These are phyloP conservation scores for Pseudomyrmex gracilis DNA, from an alignment of 1,140 invertebrate genomes.

Conservation along the genomic window DNA sequence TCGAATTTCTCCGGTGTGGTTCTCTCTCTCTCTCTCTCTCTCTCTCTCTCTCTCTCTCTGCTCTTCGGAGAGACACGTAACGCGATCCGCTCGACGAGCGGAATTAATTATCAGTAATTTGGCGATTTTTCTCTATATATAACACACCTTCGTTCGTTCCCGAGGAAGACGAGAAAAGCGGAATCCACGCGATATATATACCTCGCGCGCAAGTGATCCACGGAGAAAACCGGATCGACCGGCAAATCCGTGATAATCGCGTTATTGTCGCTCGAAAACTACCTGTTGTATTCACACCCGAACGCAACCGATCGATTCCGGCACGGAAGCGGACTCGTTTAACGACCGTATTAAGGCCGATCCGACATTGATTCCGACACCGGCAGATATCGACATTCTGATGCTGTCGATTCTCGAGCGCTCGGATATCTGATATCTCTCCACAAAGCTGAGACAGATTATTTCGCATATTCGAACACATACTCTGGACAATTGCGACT, in stretches of 20 bases:
- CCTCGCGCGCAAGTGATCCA: slow-evolving; percentile 6
- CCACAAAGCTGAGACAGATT: not conserved
- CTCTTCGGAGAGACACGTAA: not conserved
- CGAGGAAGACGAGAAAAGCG: not conserved
- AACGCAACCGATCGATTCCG: slow-evolving; percentile 28
- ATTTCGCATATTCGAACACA: not conserved
- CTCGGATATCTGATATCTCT: not conserved
- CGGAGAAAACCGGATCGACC: not conserved
- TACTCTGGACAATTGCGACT: not conserved
- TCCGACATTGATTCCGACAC: not conserved
- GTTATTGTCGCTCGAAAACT: slow-evolving; percentile 61
- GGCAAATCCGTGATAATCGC: slow-evolving; percentile 48
- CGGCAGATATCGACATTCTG: not conserved
- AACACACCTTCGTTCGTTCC: not conserved
- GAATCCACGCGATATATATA: not conserved
- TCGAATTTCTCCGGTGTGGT: not conserved
- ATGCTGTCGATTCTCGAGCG: not conserved
- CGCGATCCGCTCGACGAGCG: no score
- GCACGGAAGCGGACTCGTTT: slow-evolving; percentile 22
- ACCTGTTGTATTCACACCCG: slow-evolving; percentile 63
- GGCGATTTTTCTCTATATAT: not conserved
- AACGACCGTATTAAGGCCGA: slow-evolving; percentile 12
- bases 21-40: no score
- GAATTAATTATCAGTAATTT: slow-evolving; percentile 25
- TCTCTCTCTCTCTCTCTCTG: no score